These are phyloP conservation scores for Eustalomyia histrio DNA, from an alignment of 2,888 invertebrate species.

Conservation along the genomic window DNA sequence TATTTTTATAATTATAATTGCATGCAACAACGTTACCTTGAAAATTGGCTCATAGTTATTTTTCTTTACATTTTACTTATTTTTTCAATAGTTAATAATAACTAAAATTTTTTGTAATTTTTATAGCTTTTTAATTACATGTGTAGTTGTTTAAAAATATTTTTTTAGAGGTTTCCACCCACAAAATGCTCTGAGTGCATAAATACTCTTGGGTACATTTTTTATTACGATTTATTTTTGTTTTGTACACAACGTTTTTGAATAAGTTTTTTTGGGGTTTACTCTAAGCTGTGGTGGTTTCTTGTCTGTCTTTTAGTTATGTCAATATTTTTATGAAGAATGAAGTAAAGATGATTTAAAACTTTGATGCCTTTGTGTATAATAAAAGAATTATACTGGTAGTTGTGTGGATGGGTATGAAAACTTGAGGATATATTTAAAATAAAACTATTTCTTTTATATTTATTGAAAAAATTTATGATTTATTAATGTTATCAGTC, in stretches of 20 bases:
- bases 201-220: slow-evolving; percentile 60
- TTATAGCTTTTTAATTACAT: no score
- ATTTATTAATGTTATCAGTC: slow-evolving; percentile 59
- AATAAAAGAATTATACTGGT: slow-evolving; percentile 11
- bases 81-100: no score
- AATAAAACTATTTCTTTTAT: slow-evolving; percentile 41
- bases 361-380: slow-evolving; percentile 45
- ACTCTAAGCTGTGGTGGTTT: slow-evolving; percentile 55
- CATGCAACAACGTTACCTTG: no score
- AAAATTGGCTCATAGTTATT: no score
- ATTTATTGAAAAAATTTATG: slow-evolving; percentile 44
- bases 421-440: no score
- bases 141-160: no score
- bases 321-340: slow-evolving; percentile 56
- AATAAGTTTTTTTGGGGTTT: slow-evolving; percentile 64
- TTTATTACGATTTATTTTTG: neutral
- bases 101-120: no score
- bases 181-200: no score
- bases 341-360: slow-evolving; percentile 53
- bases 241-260: slow-evolving; percentile 41
- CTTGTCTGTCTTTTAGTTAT: slow-evolving; percentile 43
- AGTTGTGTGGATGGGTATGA: no score
- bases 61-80: no score
- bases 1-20: no score
- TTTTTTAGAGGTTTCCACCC: no score